These are phyloP conservation scores for Hedya salicella DNA, from an alignment of 2,888 invertebrate species.

Conservation along the genomic window DNA sequence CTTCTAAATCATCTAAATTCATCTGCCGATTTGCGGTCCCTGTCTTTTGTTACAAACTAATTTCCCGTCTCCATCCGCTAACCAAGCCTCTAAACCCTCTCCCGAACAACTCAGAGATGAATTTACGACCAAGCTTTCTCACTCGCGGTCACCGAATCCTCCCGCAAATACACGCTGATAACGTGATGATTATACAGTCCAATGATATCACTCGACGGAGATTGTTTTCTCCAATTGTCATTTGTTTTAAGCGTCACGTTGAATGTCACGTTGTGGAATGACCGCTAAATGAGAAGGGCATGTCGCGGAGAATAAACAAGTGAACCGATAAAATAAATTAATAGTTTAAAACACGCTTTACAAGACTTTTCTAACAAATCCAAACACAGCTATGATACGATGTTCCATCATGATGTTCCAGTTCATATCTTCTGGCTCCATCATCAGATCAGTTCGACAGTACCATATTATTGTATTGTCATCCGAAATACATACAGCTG, in stretches of 20 bases:
- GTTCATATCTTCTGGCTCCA: no score
- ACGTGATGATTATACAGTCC: constrained; percentile 44
- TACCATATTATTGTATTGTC: no score
- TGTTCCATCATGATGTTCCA: no score
- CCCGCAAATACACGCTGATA: constrained; percentile 67
- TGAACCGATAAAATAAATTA: no score
- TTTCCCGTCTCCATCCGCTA: constrained; percentile 18
- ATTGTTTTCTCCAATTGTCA: constrained; percentile 53
- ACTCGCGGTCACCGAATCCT: constrained; percentile 76
- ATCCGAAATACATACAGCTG: no score
- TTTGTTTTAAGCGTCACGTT: constrained; percentile 51
- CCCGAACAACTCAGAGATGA: constrained; percentile 55
- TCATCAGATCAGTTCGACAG: no score
- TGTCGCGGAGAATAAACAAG: neutral
- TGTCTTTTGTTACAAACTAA: no score
- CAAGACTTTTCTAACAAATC: no score
- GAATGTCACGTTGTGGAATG: constrained; percentile 24
- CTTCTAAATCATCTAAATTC: no score
- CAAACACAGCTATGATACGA: no score
- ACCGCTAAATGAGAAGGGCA: constrained; percentile 12
- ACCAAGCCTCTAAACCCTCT: constrained; percentile 41
- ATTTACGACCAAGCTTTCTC: constrained; percentile 70
- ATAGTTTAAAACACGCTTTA: no score
- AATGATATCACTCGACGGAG: constrained; percentile 62
- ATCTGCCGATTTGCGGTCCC: no score